Base-by-base conservation (phyloP, 2,113 vertebrate genomes). In the Amphiprion ocellaris region DNA sequence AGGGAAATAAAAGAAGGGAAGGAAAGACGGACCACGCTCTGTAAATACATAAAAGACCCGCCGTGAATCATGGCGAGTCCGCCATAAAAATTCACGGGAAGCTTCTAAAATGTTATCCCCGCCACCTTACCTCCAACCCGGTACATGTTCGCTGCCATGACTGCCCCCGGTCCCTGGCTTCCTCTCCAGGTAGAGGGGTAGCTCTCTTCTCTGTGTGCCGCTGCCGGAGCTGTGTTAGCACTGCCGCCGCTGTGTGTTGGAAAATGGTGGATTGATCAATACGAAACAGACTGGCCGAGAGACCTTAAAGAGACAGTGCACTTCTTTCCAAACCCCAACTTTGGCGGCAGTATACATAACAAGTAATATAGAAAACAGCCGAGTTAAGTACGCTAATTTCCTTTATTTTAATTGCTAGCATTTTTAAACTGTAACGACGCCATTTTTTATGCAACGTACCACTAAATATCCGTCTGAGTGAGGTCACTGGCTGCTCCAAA, bases 241-340 rank as follows among this genome's bases (percentile, higher is more conserved):
- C 92, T 88, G 91, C 95, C 92, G 92, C 93, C 92, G 94, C 91
- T 93, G 81, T 94, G 94, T 93, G 94, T 92, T 95, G 95, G 95
- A 96, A 96, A 96, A 96, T 96, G 95, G 95, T 89, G 95, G 95
- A 92, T 95, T 90, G 95, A 95, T 96, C 95, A 92, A 96, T 94
- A 94, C 93, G 94, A 94, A 93, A 89, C 92, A 88, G 92, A 92
- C 74, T 67, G 93, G 90, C 87, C 70, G 80, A 86, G 85, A 63
- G 67, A 59, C 75, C 93, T 96, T 96, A 96, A 96, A 96, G 95
- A 89, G 95, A 96, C 94, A 95, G 95, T 84, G 4, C 84, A 19
- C 52, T 80, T 39, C 10, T 64, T 26, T 28, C 6, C 53, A 2
- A 56, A 47, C n/a, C 26, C 15, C 7, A 66, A 62, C 33, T 83